Evolutionary conservation across 1,140 invertebrate genomes (phyloP).

Genomic region (Macrostomum lignano): DNA sequence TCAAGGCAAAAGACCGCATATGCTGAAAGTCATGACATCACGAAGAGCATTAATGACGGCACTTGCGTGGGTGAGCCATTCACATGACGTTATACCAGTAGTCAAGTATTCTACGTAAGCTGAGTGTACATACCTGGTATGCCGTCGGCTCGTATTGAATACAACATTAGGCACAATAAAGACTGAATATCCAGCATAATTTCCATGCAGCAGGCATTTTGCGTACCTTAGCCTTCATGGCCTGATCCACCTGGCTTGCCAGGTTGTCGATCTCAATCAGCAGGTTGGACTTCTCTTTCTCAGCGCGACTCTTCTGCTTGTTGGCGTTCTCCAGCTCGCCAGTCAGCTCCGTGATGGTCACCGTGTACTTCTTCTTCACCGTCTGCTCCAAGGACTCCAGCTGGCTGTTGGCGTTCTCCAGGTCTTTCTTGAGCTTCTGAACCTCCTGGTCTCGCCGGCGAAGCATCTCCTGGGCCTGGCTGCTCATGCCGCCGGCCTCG

Average conservation of each 20-base stretch:
- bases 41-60: no score
- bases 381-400: conserved; percentile 16
- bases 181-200: not conserved
- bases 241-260: conserved; percentile 15
- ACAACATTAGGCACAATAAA: no score
- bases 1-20: no score
- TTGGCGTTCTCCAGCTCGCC: conserved; percentile 21
- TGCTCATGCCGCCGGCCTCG: conserved; percentile 15
- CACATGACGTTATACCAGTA: no score
- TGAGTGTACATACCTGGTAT: no score
- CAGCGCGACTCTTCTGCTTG: conserved; percentile 19
- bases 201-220: not conserved
- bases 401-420: conserved; percentile 16
- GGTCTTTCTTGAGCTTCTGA: conserved; percentile 21
- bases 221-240: conserved; percentile 18
- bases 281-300: conserved; percentile 24
- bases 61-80: no score
- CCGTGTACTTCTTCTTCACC: conserved; percentile 21
- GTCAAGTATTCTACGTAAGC: no score
- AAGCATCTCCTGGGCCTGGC: conserved; percentile 14
- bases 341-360: conserved; percentile 21
- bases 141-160: no score
- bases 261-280: conserved; percentile 23
- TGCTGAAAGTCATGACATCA: no score
- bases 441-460: conserved; percentile 21